Evolutionary conservation across 2,888 invertebrate species (phyloP).

Genomic region (Rhyacophila evoluta): DNA sequence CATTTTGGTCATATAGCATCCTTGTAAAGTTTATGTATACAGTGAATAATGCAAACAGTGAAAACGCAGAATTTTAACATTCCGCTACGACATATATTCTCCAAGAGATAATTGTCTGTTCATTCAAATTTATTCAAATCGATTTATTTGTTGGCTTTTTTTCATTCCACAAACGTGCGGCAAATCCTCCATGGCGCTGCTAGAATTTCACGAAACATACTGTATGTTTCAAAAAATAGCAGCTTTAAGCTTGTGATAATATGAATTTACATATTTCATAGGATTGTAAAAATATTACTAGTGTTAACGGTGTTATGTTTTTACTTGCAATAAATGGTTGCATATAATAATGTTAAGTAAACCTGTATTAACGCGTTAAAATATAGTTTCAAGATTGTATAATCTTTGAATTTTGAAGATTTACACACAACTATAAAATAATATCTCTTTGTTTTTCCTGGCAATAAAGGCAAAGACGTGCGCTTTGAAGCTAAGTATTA

Average conservation of each 20-base stretch:
- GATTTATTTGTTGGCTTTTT: neutral
- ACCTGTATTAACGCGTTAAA: no score
- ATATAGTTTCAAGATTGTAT: no score
- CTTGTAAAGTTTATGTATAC: no score
- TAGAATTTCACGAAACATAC: neutral
- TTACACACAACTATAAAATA: no score
- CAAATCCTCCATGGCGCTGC: neutral
- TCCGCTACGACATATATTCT: neutral
- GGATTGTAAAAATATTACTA: neutral
- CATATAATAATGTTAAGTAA: no score
- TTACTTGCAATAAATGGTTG: no score
- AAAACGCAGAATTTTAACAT: neutral
- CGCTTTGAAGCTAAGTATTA: no score
- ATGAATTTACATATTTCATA: conserved; percentile 5
- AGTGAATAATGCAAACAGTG: neutral
- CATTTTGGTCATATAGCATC: no score
- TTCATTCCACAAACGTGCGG: neutral
- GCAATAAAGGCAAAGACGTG: no score
- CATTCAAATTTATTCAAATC: conserved; percentile 22
- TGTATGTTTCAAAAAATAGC: neutral
- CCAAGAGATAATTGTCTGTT: neutral
- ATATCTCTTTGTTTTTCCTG: no score
- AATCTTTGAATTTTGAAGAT: no score
- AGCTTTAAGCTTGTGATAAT: neutral
- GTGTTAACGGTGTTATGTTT: neutral